phyloP scores from a whole-genome alignment of 2,888 invertebrate species.

The Oxytorus armatus region DNA sequence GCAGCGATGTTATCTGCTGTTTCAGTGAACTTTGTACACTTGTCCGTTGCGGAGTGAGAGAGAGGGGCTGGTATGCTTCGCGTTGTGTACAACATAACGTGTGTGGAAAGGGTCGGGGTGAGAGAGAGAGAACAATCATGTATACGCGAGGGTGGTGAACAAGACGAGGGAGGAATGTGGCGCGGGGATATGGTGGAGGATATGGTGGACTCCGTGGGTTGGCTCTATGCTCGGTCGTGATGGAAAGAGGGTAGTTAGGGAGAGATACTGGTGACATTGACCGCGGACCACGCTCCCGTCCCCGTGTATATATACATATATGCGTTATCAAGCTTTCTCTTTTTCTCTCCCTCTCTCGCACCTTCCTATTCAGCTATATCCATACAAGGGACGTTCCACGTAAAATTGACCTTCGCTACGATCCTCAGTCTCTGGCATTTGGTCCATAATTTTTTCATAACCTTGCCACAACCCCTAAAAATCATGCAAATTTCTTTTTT shows the following conservation, averaged over 20 bases:
- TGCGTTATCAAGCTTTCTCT: background rate
- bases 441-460: too few relatives aligned
- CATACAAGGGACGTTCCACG: too few relatives aligned
- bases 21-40: conserved; percentile 15
- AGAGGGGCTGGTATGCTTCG: conserved; percentile 26
- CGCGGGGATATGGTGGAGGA: conserved; percentile 58
- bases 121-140: conserved; percentile 29
- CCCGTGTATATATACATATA: background rate
- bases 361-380: background rate
- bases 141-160: conserved; percentile 10
- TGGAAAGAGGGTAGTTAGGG: conserved; percentile 49
- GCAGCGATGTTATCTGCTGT: background rate
- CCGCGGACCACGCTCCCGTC: conserved; percentile 67
- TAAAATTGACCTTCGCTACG: too few relatives aligned
- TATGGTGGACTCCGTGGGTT: conserved; percentile 73
- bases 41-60: conserved; percentile 11
- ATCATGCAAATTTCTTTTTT: too few relatives aligned
- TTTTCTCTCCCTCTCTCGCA: background rate
- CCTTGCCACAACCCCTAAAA: too few relatives aligned
- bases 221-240: conserved; percentile 12
- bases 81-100: conserved; percentile 13
- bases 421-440: too few relatives aligned
- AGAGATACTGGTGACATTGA: conserved; percentile 71
- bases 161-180: conserved; percentile 10
- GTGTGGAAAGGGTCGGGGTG: conserved; percentile 6